These are phyloP conservation scores for Phenganax subtilis DNA, from an alignment of 92 coral and sea anemone genomes.

Conservation along the genomic window DNA sequence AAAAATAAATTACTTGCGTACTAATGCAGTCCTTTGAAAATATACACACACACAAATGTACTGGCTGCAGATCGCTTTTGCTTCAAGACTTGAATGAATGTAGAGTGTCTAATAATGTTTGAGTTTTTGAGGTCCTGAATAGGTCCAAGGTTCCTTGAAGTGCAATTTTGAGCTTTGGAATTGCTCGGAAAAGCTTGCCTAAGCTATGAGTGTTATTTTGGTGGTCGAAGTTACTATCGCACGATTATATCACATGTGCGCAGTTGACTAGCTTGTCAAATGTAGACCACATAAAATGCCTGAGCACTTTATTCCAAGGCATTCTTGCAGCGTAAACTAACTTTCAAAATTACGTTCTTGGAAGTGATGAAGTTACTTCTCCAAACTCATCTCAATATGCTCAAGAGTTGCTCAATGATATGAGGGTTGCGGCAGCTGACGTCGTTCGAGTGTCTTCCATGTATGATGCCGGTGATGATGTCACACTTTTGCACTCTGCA, in stretches of 20 bases:
- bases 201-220: no score
- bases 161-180: no score
- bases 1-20: slow-evolving; percentile 13
- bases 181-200: no score
- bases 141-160: no score
- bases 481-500: slow-evolving; percentile 23
- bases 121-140: not conserved
- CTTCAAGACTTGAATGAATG: not conserved
- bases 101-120: not conserved
- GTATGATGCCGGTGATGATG: not conserved
- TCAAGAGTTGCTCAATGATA: slow-evolving; percentile 36
- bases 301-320: no score
- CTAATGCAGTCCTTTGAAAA: not conserved
- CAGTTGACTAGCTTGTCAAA: no score
- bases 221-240: no score
- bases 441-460: slow-evolving; percentile 9
- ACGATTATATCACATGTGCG: no score
- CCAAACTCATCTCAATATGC: not conserved
- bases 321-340: no score
- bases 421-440: slow-evolving; percentile 38
- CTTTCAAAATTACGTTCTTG: no score
- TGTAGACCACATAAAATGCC: no score
- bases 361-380: no score
- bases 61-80: not conserved
- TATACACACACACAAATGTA: not conserved